Percentiles rank a stretch among this genome's conserved stretches.
Evolutionary conservation across 2,797 vertebrate species (phyloP).

Genomic region (Oceanodroma leucorhoa): DNA sequence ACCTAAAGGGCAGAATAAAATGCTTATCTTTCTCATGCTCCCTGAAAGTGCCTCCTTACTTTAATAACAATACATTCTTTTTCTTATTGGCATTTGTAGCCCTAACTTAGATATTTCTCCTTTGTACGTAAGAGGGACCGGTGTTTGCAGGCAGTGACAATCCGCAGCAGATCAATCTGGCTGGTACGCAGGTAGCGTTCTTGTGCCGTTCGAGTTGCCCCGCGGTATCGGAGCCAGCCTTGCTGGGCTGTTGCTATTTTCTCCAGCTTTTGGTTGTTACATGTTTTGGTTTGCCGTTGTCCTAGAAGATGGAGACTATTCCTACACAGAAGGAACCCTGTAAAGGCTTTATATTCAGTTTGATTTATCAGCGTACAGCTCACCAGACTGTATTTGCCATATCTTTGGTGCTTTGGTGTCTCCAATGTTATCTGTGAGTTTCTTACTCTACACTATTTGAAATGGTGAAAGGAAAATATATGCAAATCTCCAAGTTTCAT

Average conservation of each 20-base stretch:
- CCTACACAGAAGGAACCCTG: not conserved
- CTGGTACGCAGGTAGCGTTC: not conserved
- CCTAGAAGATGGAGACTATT: not conserved
- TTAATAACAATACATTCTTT: not conserved
- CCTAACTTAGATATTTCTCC: not conserved
- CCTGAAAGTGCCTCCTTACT: not conserved
- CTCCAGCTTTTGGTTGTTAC: not conserved
- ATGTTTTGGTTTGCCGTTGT: not conserved
- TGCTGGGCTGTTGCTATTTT: not conserved
- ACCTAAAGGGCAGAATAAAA: not conserved
- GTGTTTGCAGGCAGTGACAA: not conserved
- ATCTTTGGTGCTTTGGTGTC: not conserved
- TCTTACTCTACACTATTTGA: not conserved
- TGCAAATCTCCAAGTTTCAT: not conserved
- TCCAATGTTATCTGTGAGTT: not conserved
- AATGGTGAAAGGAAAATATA: not conserved
- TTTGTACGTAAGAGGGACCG: rapidly evolving
- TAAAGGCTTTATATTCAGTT: not conserved
- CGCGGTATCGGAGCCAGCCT: rapidly evolving
- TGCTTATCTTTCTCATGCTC: not conserved
- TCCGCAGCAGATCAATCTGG: too few species aligned
- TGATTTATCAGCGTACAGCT: not conserved
- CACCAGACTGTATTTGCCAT: not conserved
- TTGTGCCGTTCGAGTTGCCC: rapidly evolving
- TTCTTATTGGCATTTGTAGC: not conserved